Evolutionary conservation across 2,888 invertebrate species (phyloP), one percentile per base, ranked within the genome.

Genomic region (Tachina lurida): DNA sequence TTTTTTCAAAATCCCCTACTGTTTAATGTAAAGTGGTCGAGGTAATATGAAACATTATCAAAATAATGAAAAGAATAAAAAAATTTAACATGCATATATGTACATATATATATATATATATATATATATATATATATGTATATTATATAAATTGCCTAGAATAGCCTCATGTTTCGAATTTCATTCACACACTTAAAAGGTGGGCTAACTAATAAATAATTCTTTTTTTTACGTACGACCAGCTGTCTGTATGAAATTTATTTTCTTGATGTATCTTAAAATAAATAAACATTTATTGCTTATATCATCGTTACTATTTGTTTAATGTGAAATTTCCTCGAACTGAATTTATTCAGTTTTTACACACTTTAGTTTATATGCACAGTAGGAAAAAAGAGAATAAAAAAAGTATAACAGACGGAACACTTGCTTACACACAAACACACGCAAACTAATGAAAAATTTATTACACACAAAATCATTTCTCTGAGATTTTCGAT

Each of bases 271-370:
- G 39, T 17, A n/a, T 52, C 13, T 63, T 58, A 3, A 67, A 67
- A 39, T 41, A 49, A 67, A 58, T 68, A 68, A 77, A 58, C n/a
- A 76, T 43, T 56, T 58, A 49, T 77, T 78, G 31, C 31, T 70
- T 58, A 43, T 62, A 43, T 77, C 41, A 43, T 77, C 41, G 39
- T 41, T 41, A 68, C 41, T 49, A 58, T 68, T 68, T 68, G 19
- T 31, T 65, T 54, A 58, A 73, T 73, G 49, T 49, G 17, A 67
- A 71, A 73, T 65, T 80, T 80, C 56, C 22, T 47, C 58, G 79
- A 63, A 49, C n/a, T 47, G 3, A 31, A 47, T 56, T 56, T 62
- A 12, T 54, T 56, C 63, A 12, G 45, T n/a, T 76, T 41, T 15
- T 45, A 13, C 19, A 49, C 4, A 13, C n/a, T 63, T 58, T 8